Evolutionary conservation across 2,797 vertebrate genomes (phyloP).

Genomic region (Siniperca undulata): DNA sequence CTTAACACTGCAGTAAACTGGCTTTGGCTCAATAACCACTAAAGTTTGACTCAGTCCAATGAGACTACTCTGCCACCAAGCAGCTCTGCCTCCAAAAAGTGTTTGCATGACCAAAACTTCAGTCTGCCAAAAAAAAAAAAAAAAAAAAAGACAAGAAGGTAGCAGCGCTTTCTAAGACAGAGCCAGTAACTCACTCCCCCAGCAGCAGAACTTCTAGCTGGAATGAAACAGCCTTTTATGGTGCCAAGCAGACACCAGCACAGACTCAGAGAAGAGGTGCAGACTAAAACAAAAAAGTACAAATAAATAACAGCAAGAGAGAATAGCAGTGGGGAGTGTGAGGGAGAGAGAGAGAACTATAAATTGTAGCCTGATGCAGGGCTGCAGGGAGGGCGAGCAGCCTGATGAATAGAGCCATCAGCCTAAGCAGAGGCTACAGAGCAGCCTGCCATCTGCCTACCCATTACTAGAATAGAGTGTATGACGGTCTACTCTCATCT

Average conservation of each 20-base stretch:
- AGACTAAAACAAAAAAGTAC: constrained; percentile 64
- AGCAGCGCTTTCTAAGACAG: constrained; percentile 31
- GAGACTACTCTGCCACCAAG: constrained; percentile 32
- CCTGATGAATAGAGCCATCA: constrained; percentile 88
- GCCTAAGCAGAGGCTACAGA: constrained; percentile 84
- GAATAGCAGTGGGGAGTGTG: constrained; percentile 47
- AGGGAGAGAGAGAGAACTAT: constrained; percentile 52
- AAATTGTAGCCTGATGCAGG: constrained; percentile 70
- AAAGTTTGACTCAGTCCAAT: constrained; percentile 24
- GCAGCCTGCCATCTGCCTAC: constrained; percentile 86
- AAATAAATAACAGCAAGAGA: constrained; percentile 74
- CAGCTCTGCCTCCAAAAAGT: constrained; percentile 31
- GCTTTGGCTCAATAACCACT: constrained; percentile 12
- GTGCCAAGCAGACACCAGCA: constrained; percentile 42
- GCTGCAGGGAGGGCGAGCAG: constrained; percentile 74
- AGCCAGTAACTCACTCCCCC: constrained; percentile 60
- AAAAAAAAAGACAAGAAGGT: constrained; percentile 9
- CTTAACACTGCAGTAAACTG: constrained; percentile 3
- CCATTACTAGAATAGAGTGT: constrained; percentile 85
- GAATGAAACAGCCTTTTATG: constrained; percentile 62
- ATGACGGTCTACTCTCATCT: constrained; percentile 70
- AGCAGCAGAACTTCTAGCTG: constrained; percentile 49
- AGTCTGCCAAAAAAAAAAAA: constrained; percentile 19
- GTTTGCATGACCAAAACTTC: constrained; percentile 42
- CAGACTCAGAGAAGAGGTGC: constrained; percentile 41